phyloP scores from a whole-genome alignment of 2,888 invertebrate genomes.

The Rotaria magnacalcarata region DNA sequence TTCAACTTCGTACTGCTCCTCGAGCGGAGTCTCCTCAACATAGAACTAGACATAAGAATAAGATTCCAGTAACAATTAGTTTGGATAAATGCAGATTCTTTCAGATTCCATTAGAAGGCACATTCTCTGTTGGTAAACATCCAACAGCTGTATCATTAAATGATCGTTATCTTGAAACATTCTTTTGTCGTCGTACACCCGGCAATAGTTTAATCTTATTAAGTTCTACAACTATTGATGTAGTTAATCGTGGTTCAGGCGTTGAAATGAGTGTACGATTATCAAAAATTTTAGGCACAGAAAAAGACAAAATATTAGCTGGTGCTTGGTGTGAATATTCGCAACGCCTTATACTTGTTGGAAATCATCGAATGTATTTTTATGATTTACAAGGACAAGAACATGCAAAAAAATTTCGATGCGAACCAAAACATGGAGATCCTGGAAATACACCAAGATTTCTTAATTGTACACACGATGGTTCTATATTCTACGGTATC shows the following conservation, averaged over 20 bases:
- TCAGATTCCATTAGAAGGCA: not conserved
- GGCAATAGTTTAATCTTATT: constrained; percentile 7
- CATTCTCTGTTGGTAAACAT: constrained; percentile 28
- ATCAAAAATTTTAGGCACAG: constrained; percentile 11
- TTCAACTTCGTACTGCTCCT: not conserved
- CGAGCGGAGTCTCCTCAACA: not conserved
- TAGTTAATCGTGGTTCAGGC: constrained; percentile 17
- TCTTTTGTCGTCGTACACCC: not conserved
- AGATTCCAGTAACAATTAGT: not conserved
- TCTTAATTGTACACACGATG: not conserved
- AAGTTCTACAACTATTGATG: not conserved
- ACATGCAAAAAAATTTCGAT: not conserved
- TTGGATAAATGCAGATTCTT: not conserved
- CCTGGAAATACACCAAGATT: not conserved
- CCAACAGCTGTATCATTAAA: constrained; percentile 4
- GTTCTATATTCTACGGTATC: not conserved
- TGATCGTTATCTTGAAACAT: not conserved
- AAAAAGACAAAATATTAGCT: constrained; percentile 13
- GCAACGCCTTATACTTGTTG: not conserved
- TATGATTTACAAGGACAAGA: constrained; percentile 4
- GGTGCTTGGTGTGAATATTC: constrained; percentile 5
- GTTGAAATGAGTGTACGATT: not conserved
- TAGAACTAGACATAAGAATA: not conserved
- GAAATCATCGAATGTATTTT: not conserved
- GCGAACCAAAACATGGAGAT: constrained; percentile 16